Evolutionary conservation across 2,888 invertebrate species (phyloP), one percentile per base, ranked within the genome.

Genomic region (Cacoxenus indagator): DNA sequence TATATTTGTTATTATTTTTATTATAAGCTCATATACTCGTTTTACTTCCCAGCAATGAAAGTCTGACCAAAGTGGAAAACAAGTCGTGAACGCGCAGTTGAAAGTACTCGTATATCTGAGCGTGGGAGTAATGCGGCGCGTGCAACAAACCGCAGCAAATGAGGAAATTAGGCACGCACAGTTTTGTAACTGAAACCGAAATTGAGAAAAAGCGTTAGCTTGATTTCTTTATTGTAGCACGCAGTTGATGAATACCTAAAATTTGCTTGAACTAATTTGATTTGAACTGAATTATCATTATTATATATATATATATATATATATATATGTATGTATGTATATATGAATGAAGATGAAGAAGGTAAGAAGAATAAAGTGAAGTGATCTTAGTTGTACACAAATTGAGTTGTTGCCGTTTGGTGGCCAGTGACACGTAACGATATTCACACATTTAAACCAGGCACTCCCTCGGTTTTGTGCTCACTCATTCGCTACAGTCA

Each of bases 221-320:
- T 79, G 79, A 79, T 77, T 77, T 79, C 79, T 73, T 77, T 73
- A 81, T 78, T 78, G 19, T 19, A 48, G 19, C 14, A 17, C 19
- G 9, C 1, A 48, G 0, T 17, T 48, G 48, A 48, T 73, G 27
- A 17, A 17, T 55, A 37, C 48, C 26, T 55, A 70, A 74, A 78
- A 81, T 78, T 78, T 81, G 73, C 67, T 68, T 74, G 81, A 78
- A 78, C 81, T 77, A 77, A 78, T 78, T 78, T 76, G 6, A 31
- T 31, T 31, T 31, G n/a, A n/a, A n/a, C n/a, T n/a, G n/a, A n/a
- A n/a, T 31, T 31, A 31, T 31, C 5, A 9, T 31, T 31, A 9
- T 31, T 31, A 5, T 31, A 8, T 31, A 8, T 31, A 5, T 31
- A 8, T 31, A 9, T 31, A n/a, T 37, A 37, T 37, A 37, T 37